Evolutionary conservation across 2,797 vertebrate species (phyloP).

Genomic region (Notoglanidium macrostoma): DNA sequence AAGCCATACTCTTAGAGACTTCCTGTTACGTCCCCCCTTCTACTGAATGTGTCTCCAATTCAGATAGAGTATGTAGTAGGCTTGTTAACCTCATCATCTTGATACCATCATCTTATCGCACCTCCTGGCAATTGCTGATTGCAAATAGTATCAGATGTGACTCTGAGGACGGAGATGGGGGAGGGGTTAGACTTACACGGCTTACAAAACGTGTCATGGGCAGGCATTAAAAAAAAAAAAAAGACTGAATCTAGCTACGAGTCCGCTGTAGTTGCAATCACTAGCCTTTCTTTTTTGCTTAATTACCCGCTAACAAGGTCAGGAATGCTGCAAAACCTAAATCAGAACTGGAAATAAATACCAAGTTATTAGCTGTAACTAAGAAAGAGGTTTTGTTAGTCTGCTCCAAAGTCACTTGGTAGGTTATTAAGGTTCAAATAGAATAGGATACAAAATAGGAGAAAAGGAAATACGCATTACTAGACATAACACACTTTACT

Average conservation of each 20-base stretch:
- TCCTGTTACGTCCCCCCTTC: not conserved
- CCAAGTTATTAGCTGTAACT: not conserved
- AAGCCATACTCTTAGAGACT: not conserved
- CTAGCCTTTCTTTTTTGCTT: not conserved
- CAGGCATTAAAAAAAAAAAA: not conserved
- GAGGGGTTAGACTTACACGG: not conserved
- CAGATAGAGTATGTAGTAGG: not conserved
- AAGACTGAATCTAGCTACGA: not conserved
- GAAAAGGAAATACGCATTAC: no score
- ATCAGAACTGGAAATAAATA: not conserved
- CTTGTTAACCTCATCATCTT: no score
- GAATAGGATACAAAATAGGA: no score
- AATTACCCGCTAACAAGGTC: not conserved
- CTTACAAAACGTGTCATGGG: not conserved
- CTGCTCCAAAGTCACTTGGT: not conserved
- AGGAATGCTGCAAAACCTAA: not conserved
- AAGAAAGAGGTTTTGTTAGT: not conserved
- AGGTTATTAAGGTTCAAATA: not conserved
- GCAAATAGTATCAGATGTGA: not conserved
- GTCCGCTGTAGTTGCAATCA: not conserved
- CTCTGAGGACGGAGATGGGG: not conserved
- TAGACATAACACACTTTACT: no score
- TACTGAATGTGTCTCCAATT: not conserved
- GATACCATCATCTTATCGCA: not conserved
- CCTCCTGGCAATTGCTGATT: not conserved